Evolutionary conservation across 2,113 vertebrate genomes (phyloP).

Genomic region (Tichodroma muraria): DNA sequence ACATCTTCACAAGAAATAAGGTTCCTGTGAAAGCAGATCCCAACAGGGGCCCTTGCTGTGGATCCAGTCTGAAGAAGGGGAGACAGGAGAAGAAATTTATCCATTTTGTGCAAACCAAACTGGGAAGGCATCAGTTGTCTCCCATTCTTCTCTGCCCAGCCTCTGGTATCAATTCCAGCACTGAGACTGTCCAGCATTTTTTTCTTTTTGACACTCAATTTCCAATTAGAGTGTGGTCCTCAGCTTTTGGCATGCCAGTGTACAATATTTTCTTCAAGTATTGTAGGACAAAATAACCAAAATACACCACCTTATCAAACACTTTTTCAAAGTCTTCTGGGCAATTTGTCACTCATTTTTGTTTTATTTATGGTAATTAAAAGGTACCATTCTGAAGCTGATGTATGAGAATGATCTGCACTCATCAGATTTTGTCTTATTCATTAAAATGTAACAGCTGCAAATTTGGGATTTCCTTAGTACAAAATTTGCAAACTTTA

Average conservation of each 20-base stretch:
- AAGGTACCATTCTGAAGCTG: neutral
- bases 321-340: neutral
- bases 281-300: neutral
- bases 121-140: neutral
- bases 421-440: neutral
- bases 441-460: neutral
- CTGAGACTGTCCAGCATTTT: neutral
- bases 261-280: neutral
- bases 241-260: neutral
- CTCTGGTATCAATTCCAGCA: neutral
- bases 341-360: neutral
- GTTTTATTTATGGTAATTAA: neutral
- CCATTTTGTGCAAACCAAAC: neutral
- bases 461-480: neutral
- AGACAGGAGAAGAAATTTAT: neutral
- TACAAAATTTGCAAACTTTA: neutral
- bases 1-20: neutral
- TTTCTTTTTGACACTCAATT: neutral
- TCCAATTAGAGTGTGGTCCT: neutral
- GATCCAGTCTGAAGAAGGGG: neutral
- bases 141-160: neutral
- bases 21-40: neutral
- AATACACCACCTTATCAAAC: neutral
- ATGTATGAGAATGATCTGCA: neutral
- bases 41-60: neutral